Evolutionary conservation across 2,113 vertebrate species (phyloP).

Genomic region (Candoia aspera): DNA sequence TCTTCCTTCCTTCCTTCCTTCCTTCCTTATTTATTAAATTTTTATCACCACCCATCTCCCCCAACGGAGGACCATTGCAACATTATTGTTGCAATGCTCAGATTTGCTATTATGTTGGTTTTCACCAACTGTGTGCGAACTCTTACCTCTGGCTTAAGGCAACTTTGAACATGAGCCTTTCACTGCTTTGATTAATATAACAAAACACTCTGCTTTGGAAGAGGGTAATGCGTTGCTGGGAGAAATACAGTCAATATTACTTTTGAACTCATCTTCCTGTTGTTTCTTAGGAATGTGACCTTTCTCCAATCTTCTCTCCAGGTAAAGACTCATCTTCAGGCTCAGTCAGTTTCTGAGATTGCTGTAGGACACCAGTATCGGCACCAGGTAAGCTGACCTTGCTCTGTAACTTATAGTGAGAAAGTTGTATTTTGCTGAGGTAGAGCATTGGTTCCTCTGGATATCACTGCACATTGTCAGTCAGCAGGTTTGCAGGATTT

Average conservation of each 20-base stretch:
- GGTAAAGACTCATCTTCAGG: slow-evolving; percentile 90
- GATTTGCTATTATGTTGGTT: not conserved
- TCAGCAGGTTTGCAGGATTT: not conserved
- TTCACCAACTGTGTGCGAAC: not conserved
- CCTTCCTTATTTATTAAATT: no score
- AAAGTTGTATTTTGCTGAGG: not conserved
- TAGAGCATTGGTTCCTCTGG: no score
- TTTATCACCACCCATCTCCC: no score
- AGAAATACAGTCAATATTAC: not conserved
- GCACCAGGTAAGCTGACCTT: slow-evolving; percentile 75
- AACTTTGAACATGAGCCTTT: not conserved
- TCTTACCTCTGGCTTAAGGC: not conserved
- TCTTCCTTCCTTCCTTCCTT: no score
- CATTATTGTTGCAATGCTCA: not conserved
- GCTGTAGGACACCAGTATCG: slow-evolving; percentile 87
- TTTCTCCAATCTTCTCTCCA: slow-evolving; percentile 51
- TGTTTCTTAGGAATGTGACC: not conserved
- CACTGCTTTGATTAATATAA: not conserved
- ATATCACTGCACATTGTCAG: not conserved
- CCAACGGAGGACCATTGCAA: no score
- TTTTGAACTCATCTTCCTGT: not conserved
- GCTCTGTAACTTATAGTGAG: no score
- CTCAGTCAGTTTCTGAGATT: slow-evolving; percentile 80
- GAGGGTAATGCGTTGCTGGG: not conserved
- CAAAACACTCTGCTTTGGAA: not conserved